Percentiles rank a stretch among this genome's conserved stretches.
phyloP scores from a whole-genome alignment of 2,888 invertebrate genomes.

The Timema podura region DNA sequence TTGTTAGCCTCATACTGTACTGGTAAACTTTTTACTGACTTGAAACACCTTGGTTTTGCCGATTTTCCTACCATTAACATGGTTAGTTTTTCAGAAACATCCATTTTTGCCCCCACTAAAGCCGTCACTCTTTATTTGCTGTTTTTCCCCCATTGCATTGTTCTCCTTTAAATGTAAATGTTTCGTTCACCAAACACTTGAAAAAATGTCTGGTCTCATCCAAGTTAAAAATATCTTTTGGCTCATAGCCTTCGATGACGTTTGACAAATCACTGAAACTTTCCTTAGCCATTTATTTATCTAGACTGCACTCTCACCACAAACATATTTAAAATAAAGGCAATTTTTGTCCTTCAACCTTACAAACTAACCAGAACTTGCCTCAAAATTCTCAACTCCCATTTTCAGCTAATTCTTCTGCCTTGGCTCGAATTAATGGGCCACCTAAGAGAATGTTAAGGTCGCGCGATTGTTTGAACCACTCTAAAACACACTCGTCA shows the following conservation, averaged over 20 bases:
- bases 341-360: no score
- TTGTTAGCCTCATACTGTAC: not conserved
- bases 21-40: conserved; percentile 1
- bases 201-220: not conserved
- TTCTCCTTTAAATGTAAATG: not conserved
- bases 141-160: not conserved
- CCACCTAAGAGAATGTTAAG: not conserved
- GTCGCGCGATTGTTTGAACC: not conserved
- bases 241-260: not conserved
- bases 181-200: not conserved
- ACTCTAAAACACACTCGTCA: not conserved
- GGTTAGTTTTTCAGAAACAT: not conserved
- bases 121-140: conserved; percentile 1
- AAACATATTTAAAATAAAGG: not conserved
- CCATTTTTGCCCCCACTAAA: not conserved
- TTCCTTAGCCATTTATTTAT: not conserved
- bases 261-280: not conserved
- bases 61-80: no score
- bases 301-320: not conserved
- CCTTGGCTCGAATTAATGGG: not conserved
- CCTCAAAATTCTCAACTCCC: not conserved
- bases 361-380: not conserved
- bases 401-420: not conserved
- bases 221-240: not conserved
- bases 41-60: no score